phyloP scores from a whole-genome alignment of 2,113 vertebrate genomes.

The Podarcis raffonei region DNA sequence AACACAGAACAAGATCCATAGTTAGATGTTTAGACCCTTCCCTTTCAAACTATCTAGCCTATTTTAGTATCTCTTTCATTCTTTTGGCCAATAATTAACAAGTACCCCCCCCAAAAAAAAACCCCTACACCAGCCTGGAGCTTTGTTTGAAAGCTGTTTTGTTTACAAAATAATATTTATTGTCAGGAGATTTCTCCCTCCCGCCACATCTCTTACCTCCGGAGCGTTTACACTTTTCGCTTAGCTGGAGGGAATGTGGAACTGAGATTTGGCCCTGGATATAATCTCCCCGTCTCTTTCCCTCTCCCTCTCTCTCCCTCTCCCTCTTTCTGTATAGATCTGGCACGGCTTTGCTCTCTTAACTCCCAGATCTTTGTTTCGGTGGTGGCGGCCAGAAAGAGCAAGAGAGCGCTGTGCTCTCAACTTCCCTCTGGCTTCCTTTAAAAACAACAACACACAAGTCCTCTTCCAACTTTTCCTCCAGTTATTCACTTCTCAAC shows the following conservation, averaged over 20 bases:
- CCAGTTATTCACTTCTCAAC: conserved; percentile 67
- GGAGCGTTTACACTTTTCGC: conserved; percentile 66
- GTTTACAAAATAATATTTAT: conserved; percentile 61
- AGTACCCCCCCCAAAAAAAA: background rate
- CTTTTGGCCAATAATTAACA: background rate
- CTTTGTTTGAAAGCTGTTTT: conserved; percentile 60
- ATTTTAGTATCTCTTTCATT: background rate
- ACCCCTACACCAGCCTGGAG: background rate
- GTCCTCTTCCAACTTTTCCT: conserved; percentile 67
- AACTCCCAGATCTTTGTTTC: conserved; percentile 71
- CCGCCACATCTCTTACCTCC: conserved; percentile 36
- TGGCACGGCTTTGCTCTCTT: conserved; percentile 68
- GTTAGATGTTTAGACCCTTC: background rate
- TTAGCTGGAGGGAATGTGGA: conserved; percentile 56
- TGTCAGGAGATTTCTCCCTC: conserved; percentile 38
- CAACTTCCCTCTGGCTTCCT: conserved; percentile 62
- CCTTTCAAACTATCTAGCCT: background rate
- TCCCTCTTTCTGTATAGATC: conserved; percentile 49
- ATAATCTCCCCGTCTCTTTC: conserved; percentile 30
- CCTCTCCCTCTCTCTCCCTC: conserved; percentile 34
- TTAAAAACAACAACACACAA: background rate
- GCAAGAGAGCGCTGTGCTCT: conserved; percentile 67
- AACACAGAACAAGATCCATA: background rate
- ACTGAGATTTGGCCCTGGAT: conserved; percentile 65
- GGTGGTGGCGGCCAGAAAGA: conserved; percentile 61